phyloP scores from a whole-genome alignment of 2,113 vertebrate species.

The Neogale vison region DNA sequence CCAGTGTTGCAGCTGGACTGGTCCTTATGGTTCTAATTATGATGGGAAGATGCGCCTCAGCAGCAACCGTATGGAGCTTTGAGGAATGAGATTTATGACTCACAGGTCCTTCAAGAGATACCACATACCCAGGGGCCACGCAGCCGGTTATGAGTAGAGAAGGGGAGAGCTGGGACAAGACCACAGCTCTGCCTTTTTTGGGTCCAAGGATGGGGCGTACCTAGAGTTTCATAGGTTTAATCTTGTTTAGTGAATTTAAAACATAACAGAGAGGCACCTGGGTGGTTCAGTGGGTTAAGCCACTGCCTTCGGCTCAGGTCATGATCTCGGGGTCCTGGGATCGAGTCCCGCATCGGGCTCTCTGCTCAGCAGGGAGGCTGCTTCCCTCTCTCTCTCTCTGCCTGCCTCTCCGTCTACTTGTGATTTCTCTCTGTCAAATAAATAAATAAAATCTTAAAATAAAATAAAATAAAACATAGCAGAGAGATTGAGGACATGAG shows the following conservation, averaged over 20 bases:
- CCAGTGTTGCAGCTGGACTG: neutral
- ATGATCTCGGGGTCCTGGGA: too few species aligned
- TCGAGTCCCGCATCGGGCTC: too few species aligned
- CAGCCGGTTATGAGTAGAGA: neutral
- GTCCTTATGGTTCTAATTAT: neutral
- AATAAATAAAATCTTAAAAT: too few species aligned
- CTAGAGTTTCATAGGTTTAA: neutral
- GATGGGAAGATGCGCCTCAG: neutral
- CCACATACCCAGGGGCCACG: rapidly evolving
- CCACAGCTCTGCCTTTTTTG: neutral
- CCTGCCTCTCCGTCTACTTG: too few species aligned
- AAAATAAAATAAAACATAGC: neutral
- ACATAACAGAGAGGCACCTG: neutral
- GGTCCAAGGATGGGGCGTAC: neutral
- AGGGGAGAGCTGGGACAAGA: neutral
- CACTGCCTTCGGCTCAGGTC: too few species aligned
- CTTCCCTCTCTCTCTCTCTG: too few species aligned
- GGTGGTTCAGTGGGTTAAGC: too few species aligned
- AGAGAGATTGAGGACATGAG: neutral
- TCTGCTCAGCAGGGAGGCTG: too few species aligned
- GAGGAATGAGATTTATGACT: neutral
- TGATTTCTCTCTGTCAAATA: too few species aligned
- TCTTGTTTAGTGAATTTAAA: neutral
- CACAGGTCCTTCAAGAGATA: neutral
- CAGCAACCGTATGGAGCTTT: neutral